Evolutionary conservation across 2,888 invertebrate genomes (phyloP).

Genomic region (Elmis aenea): DNA sequence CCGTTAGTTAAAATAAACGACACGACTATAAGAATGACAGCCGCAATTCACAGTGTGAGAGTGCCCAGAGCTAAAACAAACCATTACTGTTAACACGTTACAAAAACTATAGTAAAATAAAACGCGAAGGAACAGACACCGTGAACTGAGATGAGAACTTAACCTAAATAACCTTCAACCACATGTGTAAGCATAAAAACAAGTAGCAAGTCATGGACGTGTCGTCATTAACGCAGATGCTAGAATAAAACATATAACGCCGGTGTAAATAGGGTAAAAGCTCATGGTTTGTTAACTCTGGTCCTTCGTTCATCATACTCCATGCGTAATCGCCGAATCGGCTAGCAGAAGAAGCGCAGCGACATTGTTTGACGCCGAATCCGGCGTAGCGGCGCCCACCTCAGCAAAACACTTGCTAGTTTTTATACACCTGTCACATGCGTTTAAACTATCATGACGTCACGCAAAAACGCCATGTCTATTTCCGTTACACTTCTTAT

Average conservation of each 20-base stretch:
- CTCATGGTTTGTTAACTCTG: too few relatives aligned
- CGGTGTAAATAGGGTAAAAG: conserved; percentile 1
- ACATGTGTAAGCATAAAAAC: conserved; percentile 18
- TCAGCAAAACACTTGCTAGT: conserved; percentile 18
- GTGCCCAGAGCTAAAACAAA: conserved; percentile 8
- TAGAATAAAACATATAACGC: neutral
- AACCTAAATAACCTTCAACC: conserved; percentile 18
- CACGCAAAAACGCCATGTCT: conserved; percentile 19
- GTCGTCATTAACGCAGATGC: neutral
- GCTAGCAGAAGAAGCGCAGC: conserved; percentile 1
- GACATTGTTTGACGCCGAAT: conserved; percentile 1
- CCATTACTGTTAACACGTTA: conserved; percentile 19
- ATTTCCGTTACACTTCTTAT: conserved; percentile 22
- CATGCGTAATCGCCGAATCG: conserved; percentile 7
- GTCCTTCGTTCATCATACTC: conserved; percentile 4
- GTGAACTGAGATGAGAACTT: conserved; percentile 6
- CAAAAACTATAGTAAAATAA: conserved; percentile 18
- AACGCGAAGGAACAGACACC: conserved; percentile 14
- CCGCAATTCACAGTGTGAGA: neutral
- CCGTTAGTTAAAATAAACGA: too few relatives aligned
- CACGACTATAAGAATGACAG: neutral
- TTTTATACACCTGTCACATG: conserved; percentile 23
- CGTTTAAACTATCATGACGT: conserved; percentile 16
- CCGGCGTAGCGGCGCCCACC: conserved; percentile 13
- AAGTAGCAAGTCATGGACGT: conserved; percentile 6